Base-by-base conservation (phyloP, 2,888 invertebrate species). In the Hemaris fuciformis region DNA sequence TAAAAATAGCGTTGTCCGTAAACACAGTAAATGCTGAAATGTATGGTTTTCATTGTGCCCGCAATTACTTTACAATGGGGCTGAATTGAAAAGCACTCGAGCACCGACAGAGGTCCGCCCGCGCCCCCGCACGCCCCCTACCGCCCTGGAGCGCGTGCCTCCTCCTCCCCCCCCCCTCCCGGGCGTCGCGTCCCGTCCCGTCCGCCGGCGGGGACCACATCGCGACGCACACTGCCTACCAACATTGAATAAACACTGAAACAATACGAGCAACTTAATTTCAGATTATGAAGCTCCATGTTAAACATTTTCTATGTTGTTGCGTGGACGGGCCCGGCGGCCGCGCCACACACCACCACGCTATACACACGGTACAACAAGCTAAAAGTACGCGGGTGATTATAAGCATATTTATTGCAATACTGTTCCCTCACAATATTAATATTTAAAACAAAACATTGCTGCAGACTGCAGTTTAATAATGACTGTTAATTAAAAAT, bases 1-100 rank as follows among this genome's bases (percentile, higher is more conserved):
- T 66, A 71, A 69, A 70, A 74, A 73, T 72, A 10, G 31, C 53
- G 31, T 18, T 13, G 31, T 53, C 18, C 15, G 53, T 53, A 53
- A 53, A 53, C 53, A 53, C 18, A 18, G 53, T 53, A 72, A 68
- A 66, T 57, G 64, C 61, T 67, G 64, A 73, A 75, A 76, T 75
- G 70, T 74, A 72, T 71, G 68, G 71, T 68, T 70, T 75, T 72
- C 69, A 76, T 75, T 79, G 73, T 77, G 67, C 67, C 70, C 70
- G 66, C 76, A 79, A 76, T 79, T 73, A 76, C 69, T 68, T 74
- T 74, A 79, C 74, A 77, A 79, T 78, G 69, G 73, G 67, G 67
- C 68, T 63, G 67, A 74, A 83, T 79, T 77, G 75, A 79, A 76
- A 78, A 76, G 72, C 73, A 71, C 69, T 77, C 71, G 65, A 73